Evolutionary conservation across 2,113 vertebrate species (phyloP).

Genomic region (Cochlearius cochlearius): DNA sequence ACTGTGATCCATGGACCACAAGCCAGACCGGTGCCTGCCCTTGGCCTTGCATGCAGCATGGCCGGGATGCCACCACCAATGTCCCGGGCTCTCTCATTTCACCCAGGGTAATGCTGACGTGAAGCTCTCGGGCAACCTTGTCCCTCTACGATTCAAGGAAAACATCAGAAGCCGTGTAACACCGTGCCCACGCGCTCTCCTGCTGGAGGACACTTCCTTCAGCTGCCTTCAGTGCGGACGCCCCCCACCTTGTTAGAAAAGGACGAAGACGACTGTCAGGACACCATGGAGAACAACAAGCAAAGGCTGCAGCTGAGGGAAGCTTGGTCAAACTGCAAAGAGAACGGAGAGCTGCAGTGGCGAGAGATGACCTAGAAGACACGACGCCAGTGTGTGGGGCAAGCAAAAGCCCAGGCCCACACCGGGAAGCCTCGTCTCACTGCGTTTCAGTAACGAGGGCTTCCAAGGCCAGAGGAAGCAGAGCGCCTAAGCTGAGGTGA

Average conservation of each 20-base stretch:
- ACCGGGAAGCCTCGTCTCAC: not conserved
- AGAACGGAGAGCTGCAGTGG: not conserved
- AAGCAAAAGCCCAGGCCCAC: not conserved
- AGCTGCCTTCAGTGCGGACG: not conserved
- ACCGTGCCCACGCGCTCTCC: not conserved
- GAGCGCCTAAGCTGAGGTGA: not conserved
- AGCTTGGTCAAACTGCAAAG: not conserved
- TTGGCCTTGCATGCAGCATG: not conserved
- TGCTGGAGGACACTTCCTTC: not conserved
- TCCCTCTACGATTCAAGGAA: too few species aligned
- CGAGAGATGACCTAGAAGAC: not conserved
- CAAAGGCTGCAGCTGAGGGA: not conserved
- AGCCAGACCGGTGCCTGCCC: not conserved
- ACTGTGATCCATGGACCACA: not conserved
- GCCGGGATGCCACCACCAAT: accelerated
- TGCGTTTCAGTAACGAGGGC: not conserved
- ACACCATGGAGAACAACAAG: not conserved
- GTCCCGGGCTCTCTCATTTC: not conserved
- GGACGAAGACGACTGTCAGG: not conserved
- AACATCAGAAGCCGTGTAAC: not conserved
- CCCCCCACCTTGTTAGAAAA: not conserved
- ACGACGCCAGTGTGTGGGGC: not conserved
- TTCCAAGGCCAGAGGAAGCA: not conserved
- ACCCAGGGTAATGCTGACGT: too few species aligned
- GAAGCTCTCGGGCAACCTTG: not conserved